phyloP scores from a whole-genome alignment of 2,888 invertebrate genomes.

The Limnephilus lunatus region DNA sequence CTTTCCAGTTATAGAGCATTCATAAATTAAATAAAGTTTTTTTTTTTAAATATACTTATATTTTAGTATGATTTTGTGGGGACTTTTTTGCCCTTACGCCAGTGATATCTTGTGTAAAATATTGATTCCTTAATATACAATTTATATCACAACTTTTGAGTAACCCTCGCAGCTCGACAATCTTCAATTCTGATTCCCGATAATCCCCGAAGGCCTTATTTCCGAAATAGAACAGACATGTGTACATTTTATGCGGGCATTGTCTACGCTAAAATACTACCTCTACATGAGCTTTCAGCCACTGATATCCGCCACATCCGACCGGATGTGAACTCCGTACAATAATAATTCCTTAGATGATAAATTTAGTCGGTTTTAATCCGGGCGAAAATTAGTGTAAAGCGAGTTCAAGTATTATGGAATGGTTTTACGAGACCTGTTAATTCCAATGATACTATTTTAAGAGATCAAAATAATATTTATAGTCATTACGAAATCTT shows the following conservation, averaged over 20 bases:
- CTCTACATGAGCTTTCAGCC: not conserved
- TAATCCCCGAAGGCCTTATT: not conserved
- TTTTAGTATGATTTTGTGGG: too few relatives aligned
- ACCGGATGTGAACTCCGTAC: not conserved
- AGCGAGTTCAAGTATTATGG: not conserved
- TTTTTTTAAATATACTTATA: too few relatives aligned
- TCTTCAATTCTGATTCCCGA: not conserved
- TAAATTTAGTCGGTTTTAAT: not conserved
- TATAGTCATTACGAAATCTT: too few relatives aligned
- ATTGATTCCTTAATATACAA: not conserved
- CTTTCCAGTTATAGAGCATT: too few relatives aligned
- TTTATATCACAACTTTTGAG: not conserved
- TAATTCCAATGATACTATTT: not conserved
- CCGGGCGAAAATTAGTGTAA: not conserved
- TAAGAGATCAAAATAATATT: too few relatives aligned
- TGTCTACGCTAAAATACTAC: not conserved
- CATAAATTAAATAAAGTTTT: too few relatives aligned
- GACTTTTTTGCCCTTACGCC: too few relatives aligned
- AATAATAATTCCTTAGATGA: not conserved
- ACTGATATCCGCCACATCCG: not conserved
- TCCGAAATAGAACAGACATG: slow-evolving; percentile 17
- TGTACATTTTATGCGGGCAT: slow-evolving; percentile 6
- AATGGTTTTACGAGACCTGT: not conserved
- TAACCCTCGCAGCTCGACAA: not conserved
- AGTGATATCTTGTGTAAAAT: too few relatives aligned